Evolutionary conservation across 1,140 invertebrate species (phyloP).

Genomic region (Cydia fagiglandana): DNA sequence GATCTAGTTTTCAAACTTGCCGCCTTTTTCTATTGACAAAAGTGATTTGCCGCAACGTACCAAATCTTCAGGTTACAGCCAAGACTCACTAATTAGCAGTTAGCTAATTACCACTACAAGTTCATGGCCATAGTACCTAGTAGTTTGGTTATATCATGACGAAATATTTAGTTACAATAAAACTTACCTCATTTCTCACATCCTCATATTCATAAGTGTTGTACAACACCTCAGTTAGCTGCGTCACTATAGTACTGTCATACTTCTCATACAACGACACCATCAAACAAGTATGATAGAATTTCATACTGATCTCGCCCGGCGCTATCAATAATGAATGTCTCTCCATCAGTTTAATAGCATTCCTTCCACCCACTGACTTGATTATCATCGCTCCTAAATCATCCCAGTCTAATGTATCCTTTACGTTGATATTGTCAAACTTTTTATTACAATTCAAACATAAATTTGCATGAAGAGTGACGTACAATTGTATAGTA

Average conservation of each 20-base stretch:
- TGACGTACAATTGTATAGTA: constrained; percentile 69
- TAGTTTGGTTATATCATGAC: too few relatives aligned
- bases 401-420: constrained; percentile 74
- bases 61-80: too few relatives aligned
- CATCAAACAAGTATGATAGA: constrained; percentile 71
- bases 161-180: constrained; percentile 33
- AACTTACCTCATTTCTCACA: constrained; percentile 64
- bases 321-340: constrained; percentile 64
- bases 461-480: constrained; percentile 71
- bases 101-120: too few relatives aligned
- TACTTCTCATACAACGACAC: constrained; percentile 70
- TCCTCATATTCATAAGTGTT: constrained; percentile 68
- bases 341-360: constrained; percentile 66
- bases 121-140: too few relatives aligned
- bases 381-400: constrained; percentile 73
- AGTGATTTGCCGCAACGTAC: too few relatives aligned
- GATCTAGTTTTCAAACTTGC: too few relatives aligned
- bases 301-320: constrained; percentile 69
- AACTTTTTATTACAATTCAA: constrained; percentile 77
- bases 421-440: constrained; percentile 65
- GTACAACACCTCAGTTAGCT: constrained; percentile 72
- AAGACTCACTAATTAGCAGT: too few relatives aligned
- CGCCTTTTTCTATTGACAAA: too few relatives aligned
- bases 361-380: constrained; percentile 72
- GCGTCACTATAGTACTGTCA: constrained; percentile 58